These are phyloP conservation scores for Sebastes miniatus DNA, from an alignment of 2,797 vertebrate genomes.

Conservation along the genomic window DNA sequence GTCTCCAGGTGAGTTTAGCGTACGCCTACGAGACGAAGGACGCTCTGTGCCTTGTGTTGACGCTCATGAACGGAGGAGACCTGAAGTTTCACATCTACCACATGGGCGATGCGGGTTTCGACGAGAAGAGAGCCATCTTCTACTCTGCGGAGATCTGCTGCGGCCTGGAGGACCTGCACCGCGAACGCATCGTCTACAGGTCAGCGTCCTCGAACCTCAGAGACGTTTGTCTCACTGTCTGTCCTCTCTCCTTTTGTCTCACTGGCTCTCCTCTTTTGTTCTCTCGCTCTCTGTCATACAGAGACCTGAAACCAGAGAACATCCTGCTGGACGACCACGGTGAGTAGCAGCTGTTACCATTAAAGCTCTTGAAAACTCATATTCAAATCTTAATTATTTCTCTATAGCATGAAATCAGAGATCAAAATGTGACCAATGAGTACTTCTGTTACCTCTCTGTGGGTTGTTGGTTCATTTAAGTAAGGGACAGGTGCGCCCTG, in stretches of 20 bases:
- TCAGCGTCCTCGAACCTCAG: constrained; percentile 23
- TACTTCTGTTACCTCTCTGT: background rate
- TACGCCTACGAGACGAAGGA: constrained; percentile 99
- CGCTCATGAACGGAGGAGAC: constrained; percentile 98
- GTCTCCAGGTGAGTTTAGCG: constrained; percentile 91
- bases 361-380: no score
- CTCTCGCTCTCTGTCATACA: constrained; percentile 51
- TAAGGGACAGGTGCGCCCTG: background rate
- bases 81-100: constrained; percentile 99
- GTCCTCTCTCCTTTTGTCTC: background rate
- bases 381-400: background rate
- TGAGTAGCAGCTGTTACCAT: constrained; percentile 71
- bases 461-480: background rate
- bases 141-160: constrained; percentile 96
- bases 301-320: constrained; percentile 97
- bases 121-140: constrained; percentile 90
- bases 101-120: constrained; percentile 96
- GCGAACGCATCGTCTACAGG: constrained; percentile 96
- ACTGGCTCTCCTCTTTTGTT: background rate
- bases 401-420: background rate
- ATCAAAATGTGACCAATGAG: background rate
- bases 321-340: constrained; percentile 96
- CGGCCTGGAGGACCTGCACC: constrained; percentile 93
- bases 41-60: constrained; percentile 94
- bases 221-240: background rate